Percentiles rank a stretch among this genome's conserved stretches.
Evolutionary conservation across 2,113 vertebrate species (phyloP).

Genomic region (Osmerus eperlanus): DNA sequence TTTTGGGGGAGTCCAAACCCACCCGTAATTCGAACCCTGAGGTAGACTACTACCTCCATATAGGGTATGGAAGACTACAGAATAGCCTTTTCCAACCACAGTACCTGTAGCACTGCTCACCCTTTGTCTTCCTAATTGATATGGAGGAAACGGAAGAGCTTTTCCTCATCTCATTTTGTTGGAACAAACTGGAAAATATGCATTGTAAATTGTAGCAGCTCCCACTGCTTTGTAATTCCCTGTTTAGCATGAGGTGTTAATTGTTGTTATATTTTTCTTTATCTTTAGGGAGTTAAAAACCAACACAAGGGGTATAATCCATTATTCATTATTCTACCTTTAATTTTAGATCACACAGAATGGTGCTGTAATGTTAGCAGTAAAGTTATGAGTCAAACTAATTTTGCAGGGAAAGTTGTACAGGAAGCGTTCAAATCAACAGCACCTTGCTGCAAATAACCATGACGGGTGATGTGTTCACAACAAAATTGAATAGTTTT

Average conservation of each 20-base stretch:
- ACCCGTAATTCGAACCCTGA: too few species aligned
- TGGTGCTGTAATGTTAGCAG: background rate
- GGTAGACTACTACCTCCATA: too few species aligned
- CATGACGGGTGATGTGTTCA: too few species aligned
- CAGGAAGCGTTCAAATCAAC: too few species aligned
- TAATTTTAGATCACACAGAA: conserved; percentile 40
- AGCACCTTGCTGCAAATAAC: too few species aligned
- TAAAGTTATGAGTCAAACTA: too few species aligned
- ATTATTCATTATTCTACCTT: conserved; percentile 53
- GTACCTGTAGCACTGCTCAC: background rate
- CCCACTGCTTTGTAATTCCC: conserved; percentile 42
- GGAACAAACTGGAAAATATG: conserved; percentile 39
- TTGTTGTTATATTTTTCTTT: conserved; percentile 49
- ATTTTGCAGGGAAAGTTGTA: too few species aligned
- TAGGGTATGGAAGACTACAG: too few species aligned
- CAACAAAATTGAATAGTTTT: too few species aligned
- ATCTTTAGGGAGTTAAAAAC: conserved; percentile 28
- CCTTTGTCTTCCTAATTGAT: background rate
- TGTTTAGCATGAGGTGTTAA: conserved; percentile 57
- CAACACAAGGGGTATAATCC: conserved; percentile 42
- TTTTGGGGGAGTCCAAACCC: too few species aligned
- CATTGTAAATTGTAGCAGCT: conserved; percentile 39
- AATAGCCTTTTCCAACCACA: too few species aligned
- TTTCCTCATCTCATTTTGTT: conserved; percentile 10
- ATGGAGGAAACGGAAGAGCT: background rate